These are phyloP conservation scores for Hyles lineata DNA, from an alignment of 2,888 invertebrate genomes.

Conservation along the genomic window DNA sequence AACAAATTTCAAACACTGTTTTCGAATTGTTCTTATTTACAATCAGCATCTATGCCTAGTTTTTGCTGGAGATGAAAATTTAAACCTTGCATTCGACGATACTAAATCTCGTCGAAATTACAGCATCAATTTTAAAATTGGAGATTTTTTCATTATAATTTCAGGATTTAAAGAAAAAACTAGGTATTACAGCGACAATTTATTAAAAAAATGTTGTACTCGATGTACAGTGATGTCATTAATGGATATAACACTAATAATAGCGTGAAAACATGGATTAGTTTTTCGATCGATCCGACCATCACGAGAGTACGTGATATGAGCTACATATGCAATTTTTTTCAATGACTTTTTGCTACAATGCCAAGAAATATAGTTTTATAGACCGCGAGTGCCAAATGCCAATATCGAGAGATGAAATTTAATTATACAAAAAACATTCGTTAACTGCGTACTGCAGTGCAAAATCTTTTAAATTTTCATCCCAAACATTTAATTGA, in stretches of 20 bases:
- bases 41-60: not conserved
- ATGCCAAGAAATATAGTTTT: not conserved
- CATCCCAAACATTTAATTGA: constrained; percentile 16
- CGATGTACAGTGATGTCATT: too few species aligned
- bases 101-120: not conserved
- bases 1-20: constrained; percentile 23
- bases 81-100: not conserved
- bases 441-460: not conserved
- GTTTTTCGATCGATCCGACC: not conserved
- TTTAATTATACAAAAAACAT: not conserved
- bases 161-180: not conserved
- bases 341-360: constrained; percentile 5
- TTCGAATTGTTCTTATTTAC: constrained; percentile 26
- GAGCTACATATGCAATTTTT: not conserved
- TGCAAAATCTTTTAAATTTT: constrained; percentile 11
- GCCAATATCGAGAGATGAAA: too few species aligned
- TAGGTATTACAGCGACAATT: not conserved
- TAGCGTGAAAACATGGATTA: too few species aligned
- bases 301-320: not conserved
- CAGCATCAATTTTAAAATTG: not conserved
- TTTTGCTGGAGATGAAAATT: constrained; percentile 27
- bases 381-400: too few species aligned
- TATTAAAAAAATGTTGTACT: not conserved
- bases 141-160: not conserved
- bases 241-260: too few species aligned